A percentile compares a stretch with the other conserved stretches of the same genome.
Conservation (phyloP, 1,140 invertebrate species). For the Drosophila orena region DNA sequence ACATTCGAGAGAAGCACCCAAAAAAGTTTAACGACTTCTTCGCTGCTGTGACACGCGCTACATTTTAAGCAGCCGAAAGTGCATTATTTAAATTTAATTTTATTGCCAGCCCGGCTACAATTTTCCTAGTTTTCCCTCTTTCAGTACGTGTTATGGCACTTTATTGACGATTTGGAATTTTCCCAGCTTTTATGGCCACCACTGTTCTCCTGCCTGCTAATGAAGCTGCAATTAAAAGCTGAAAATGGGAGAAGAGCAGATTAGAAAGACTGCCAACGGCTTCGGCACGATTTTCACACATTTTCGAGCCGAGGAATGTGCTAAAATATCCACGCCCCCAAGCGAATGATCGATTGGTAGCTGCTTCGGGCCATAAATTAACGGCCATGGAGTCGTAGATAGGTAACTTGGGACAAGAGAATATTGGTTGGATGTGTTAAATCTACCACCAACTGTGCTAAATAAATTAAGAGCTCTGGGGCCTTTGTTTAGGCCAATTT, state of each 20-base stretch:
- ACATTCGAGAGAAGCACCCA: slow-evolving; percentile 3
- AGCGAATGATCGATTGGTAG: slow-evolving; percentile 61
- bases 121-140: slow-evolving; percentile 53
- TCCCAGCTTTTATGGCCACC: slow-evolving; percentile 24
- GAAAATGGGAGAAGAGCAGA: slow-evolving; percentile 1
- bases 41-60: slow-evolving; percentile 72
- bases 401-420: not conserved
- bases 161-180: slow-evolving; percentile 68
- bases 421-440: slow-evolving; percentile 52
- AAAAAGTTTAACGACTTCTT: slow-evolving; percentile 38
- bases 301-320: slow-evolving; percentile 31
- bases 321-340: slow-evolving; percentile 48
- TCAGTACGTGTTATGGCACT: slow-evolving; percentile 62
- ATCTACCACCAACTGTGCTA: slow-evolving; percentile 78
- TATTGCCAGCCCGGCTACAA: slow-evolving; percentile 43
- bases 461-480: slow-evolving; percentile 65
- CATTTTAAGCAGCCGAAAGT: slow-evolving; percentile 60
- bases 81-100: slow-evolving; percentile 73
- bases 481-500: slow-evolving; percentile 57
- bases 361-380: slow-evolving; percentile 46
- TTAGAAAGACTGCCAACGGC: slow-evolving; percentile 7
- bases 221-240: slow-evolving; percentile 36
- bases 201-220: slow-evolving; percentile 51
- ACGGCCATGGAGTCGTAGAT: slow-evolving; percentile 10
- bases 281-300: slow-evolving; percentile 46